Base-by-base conservation (phyloP, 2,888 invertebrate genomes). In the Drosophila pseudotakahashii region DNA sequence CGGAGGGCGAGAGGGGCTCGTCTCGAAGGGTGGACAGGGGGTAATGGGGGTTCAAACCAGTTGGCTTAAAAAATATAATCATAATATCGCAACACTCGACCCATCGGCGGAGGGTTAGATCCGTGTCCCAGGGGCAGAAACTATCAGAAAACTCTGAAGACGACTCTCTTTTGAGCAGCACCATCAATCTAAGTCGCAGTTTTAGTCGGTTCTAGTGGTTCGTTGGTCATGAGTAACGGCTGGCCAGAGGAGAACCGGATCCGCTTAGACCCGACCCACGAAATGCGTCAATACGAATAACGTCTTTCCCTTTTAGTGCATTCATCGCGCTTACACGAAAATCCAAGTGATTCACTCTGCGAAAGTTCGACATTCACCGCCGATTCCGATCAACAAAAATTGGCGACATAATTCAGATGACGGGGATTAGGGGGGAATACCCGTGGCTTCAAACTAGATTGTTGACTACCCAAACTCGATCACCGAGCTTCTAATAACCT, bases 261-360 rank as follows among this genome's bases (percentile, higher is more conserved):
- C 34, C 47, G 19, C 30, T 30, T 48, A 11, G 37, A n/a, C 13
- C 34, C 10, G 37, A n/a, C n/a, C 34, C 10, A 11, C 32, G 32
- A 41, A 14, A 44, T 50, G 50, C 54, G 51, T 53, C 19, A 30
- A 68, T 41, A 61, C 75, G 75, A 79, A 59, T 74, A 79, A 73
- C 50, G 51, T 58, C 7, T 13, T 62, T 74, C 60, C 51, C 14
- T 45, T 45, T 36, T 48, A 44, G 57, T 39, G 66, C 67, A 66
- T 16, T 52, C 23, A 64, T 32, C 44, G 50, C 10, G 36, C 36
- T 50, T 42, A 42, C 63, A 63, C 16, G 23, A 45, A 58, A 26
- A 13, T 36, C 53, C 10, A 14, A 14, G 50, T 81, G 79, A 76
- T 39, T 83, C 79, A 79, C 52, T 26, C 26, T 34, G 16, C 39